Evolutionary conservation across 2,113 vertebrate genomes (phyloP).

Genomic region (Brachypteracias leptosomus): DNA sequence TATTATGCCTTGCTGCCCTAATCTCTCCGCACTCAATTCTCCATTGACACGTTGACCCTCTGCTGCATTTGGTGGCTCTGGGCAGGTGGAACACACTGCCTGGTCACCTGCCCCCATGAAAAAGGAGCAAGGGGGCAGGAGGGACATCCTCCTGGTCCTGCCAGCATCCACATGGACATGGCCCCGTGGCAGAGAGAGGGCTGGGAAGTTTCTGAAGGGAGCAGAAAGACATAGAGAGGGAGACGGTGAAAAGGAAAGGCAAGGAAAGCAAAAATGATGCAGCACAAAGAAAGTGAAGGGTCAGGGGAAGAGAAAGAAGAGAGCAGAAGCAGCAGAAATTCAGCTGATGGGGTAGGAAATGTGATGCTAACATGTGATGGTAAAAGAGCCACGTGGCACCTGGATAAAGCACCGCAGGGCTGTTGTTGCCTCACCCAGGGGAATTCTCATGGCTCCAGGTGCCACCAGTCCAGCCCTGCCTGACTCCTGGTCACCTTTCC

Average conservation of each 20-base stretch:
- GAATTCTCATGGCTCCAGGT: neutral
- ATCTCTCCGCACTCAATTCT: slow-evolving; percentile 54
- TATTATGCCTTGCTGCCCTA: slow-evolving; percentile 50
- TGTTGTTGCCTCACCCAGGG: accelerated
- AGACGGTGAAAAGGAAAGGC: neutral
- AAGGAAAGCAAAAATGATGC: neutral
- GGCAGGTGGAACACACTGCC: neutral
- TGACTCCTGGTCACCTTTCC: neutral
- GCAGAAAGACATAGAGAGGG: neutral
- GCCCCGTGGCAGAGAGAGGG: accelerated
- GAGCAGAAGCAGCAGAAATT: neutral
- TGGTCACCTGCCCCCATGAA: neutral
- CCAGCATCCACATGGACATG: accelerated
- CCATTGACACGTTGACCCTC: neutral
- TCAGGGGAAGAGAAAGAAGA: neutral
- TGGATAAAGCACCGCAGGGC: neutral
- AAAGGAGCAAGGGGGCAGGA: neutral
- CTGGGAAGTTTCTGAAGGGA: neutral
- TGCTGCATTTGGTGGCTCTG: neutral
- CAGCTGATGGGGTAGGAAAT: neutral
- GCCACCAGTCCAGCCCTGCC: neutral
- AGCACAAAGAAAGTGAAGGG: neutral
- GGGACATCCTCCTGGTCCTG: neutral
- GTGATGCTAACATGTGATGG: accelerated
- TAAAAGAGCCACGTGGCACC: neutral